phyloP scores from a whole-genome alignment of 1,140 invertebrate species.

The Drosophila melanogaster region DNA sequence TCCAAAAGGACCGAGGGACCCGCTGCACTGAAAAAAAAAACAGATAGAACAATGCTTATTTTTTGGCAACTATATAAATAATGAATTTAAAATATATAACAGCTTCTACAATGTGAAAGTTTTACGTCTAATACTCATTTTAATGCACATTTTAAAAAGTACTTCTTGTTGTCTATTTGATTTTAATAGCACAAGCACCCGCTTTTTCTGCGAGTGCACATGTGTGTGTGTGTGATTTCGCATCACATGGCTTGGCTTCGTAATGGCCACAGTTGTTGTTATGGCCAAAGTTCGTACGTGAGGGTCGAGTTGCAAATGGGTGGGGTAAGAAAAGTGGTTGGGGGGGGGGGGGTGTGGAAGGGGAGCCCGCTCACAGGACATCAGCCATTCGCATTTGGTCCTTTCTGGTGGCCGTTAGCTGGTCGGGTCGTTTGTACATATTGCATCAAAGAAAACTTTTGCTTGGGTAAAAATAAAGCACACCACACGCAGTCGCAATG shows the following conservation, averaged over 20 bases:
- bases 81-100: not conserved
- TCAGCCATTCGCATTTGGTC: conserved; percentile 46
- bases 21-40: conserved; percentile 8
- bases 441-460: conserved; percentile 81
- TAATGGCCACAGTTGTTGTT: conserved; percentile 83
- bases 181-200: not conserved
- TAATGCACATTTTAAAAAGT: no score
- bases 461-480: conserved; percentile 62
- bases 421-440: conserved; percentile 74
- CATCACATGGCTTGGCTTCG: conserved; percentile 66
- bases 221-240: conserved; percentile 32
- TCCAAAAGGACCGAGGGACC: conserved; percentile 69
- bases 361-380: conserved; percentile 34
- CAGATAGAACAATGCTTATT: no score
- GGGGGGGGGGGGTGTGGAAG: not conserved
- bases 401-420: conserved; percentile 56
- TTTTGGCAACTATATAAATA: no score
- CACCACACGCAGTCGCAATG: conserved; percentile 70
- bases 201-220: conserved; percentile 10
- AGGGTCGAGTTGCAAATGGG: conserved; percentile 68
- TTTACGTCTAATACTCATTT: not conserved
- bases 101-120: not conserved
- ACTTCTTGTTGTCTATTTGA: not conserved
- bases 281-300: conserved; percentile 82
- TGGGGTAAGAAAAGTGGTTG: not conserved